phyloP scores from a whole-genome alignment of 2,797 vertebrate genomes.

The Argyrosomus regius region DNA sequence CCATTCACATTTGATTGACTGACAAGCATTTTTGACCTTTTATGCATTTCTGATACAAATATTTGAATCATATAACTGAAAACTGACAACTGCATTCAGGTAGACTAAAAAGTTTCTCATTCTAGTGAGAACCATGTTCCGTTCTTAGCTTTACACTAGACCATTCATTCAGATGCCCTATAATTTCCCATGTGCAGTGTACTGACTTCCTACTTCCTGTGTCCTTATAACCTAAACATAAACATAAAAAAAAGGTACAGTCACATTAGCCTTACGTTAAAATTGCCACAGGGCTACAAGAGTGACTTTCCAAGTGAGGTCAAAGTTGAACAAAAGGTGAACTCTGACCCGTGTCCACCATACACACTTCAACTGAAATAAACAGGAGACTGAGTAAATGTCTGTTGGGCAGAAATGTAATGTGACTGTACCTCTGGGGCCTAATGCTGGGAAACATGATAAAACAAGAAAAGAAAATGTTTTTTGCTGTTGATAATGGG shows the following conservation, averaged over 20 bases:
- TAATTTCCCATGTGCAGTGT: constrained; percentile 26
- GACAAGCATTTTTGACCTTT: constrained; percentile 24
- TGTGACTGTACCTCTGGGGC: neutral
- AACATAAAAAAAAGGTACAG: constrained; percentile 5
- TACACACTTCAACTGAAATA: constrained; percentile 5
- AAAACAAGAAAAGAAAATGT: neutral
- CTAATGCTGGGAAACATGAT: constrained; percentile 7
- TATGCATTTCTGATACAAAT: constrained; percentile 24
- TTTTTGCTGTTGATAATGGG: constrained; percentile 8
- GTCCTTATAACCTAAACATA: constrained; percentile 4
- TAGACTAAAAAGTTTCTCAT: neutral
- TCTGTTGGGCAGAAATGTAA: neutral
- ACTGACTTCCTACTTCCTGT: constrained; percentile 12
- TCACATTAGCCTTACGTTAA: constrained; percentile 25
- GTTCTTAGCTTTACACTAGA: constrained; percentile 17
- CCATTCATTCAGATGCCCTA: constrained; percentile 25
- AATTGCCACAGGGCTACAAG: neutral
- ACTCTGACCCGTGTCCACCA: neutral
- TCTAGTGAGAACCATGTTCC: constrained; percentile 6
- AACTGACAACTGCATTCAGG: constrained; percentile 12
- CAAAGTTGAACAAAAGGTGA: constrained; percentile 2
- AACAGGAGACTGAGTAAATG: neutral
- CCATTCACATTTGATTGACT: constrained; percentile 22
- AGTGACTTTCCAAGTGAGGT: constrained; percentile 16
- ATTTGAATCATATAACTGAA: constrained; percentile 8